phyloP scores from a whole-genome alignment of 2,888 invertebrate genomes.

The Dicyrtoma fusca region DNA sequence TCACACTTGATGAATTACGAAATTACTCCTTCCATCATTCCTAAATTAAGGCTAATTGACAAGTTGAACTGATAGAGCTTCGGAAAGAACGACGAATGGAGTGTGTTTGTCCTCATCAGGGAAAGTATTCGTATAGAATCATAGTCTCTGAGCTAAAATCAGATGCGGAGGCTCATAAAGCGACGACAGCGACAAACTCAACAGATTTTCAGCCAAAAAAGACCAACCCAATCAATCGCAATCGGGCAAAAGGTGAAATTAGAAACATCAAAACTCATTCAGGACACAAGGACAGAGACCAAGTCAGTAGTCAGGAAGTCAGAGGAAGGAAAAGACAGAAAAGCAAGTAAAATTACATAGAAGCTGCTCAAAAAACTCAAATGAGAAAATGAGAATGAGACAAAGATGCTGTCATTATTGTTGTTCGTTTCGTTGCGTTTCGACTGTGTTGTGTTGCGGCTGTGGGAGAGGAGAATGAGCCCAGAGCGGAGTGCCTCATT shows the following conservation, averaged over 20 bases:
- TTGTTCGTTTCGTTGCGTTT: too few species aligned
- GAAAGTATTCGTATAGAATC: too few species aligned
- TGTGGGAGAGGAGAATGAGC: too few species aligned
- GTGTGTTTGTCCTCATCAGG: too few species aligned
- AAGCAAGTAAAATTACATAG: neutral
- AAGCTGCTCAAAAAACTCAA: slow-evolving; percentile 9
- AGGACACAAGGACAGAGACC: neutral
- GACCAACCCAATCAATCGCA: neutral
- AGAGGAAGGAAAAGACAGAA: neutral
- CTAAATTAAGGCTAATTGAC: slow-evolving; percentile 27
- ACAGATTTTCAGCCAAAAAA: too few species aligned
- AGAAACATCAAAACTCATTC: neutral
- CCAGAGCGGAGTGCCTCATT: too few species aligned
- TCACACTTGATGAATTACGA: slow-evolving; percentile 24
- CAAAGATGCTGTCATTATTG: neutral
- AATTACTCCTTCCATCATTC: slow-evolving; percentile 24
- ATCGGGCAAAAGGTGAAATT: neutral
- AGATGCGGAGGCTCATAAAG: too few species aligned
- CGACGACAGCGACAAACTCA: too few species aligned
- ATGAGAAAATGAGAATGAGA: slow-evolving; percentile 11
- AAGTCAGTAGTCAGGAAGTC: too few species aligned
- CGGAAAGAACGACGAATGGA: slow-evolving; percentile 8
- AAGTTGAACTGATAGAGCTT: slow-evolving; percentile 33
- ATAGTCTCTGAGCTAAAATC: too few species aligned
- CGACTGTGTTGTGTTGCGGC: neutral